These are phyloP conservation scores for Merodon equestris DNA, from an alignment of 2,888 invertebrate genomes.

Conservation along the genomic window DNA sequence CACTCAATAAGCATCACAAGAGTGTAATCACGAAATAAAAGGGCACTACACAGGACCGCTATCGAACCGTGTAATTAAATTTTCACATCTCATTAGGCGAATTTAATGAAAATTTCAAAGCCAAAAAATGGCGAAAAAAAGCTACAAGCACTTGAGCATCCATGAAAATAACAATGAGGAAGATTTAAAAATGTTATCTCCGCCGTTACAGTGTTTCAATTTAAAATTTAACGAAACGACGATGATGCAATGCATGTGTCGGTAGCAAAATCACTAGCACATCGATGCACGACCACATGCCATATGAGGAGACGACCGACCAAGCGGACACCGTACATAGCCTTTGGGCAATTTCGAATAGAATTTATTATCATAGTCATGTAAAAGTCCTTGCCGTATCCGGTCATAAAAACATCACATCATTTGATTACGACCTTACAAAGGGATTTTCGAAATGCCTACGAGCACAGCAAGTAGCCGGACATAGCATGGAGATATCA, in stretches of 20 bases:
- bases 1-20: conserved; percentile 22
- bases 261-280: conserved; percentile 13
- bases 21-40: conserved; percentile 17
- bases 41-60: conserved; percentile 25
- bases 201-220: conserved; percentile 14
- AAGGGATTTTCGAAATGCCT: conserved; percentile 35
- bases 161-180: conserved; percentile 49
- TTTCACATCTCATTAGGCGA: conserved; percentile 67
- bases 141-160: conserved; percentile 15
- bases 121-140: too few species aligned
- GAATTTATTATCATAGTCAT: conserved; percentile 39
- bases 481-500: conserved; percentile 5
- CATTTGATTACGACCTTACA: conserved; percentile 27
- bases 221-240: background rate
- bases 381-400: conserved; percentile 14
- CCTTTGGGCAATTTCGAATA: conserved; percentile 25
- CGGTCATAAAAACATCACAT: conserved; percentile 24
- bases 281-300: too few species aligned
- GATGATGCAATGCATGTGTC: background rate
- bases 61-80: conserved; percentile 68
- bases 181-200: conserved; percentile 20
- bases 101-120: conserved; percentile 66
- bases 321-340: conserved; percentile 9
- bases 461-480: background rate
- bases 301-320: conserved; percentile 25